Evolutionary conservation across 2,113 vertebrate species (phyloP).

Genomic region (Poecilia latipinna): DNA sequence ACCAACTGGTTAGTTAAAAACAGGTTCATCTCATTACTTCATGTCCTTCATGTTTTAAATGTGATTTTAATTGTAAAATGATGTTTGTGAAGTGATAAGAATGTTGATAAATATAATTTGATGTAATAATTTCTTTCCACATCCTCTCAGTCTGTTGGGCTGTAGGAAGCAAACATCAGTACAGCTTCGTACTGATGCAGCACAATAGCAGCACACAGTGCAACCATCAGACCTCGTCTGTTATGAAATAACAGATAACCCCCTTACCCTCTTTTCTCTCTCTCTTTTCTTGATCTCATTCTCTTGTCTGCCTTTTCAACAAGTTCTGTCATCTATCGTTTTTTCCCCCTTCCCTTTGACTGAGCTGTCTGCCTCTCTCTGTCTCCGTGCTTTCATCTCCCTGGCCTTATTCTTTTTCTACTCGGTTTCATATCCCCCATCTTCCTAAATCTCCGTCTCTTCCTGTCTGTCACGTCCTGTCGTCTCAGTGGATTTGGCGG

Average conservation of each 20-base stretch:
- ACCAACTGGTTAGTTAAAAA: not conserved
- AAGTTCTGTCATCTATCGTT: constrained; percentile 39
- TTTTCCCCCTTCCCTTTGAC: constrained; percentile 8
- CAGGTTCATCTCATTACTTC: not conserved
- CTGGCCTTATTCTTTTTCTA: constrained; percentile 43
- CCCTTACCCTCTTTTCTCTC: constrained; percentile 44
- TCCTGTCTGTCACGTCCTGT: constrained; percentile 63
- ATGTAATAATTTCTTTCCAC: not conserved
- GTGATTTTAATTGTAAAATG: not conserved
- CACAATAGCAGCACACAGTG: constrained; percentile 43
- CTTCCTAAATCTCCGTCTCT: constrained; percentile 50
- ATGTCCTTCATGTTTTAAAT: not conserved
- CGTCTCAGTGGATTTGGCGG: constrained; percentile 76
- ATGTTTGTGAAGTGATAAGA: not conserved
- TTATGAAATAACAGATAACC: constrained; percentile 80
- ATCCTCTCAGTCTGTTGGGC: constrained; percentile 2
- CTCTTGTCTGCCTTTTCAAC: constrained; percentile 15
- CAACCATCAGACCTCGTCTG: constrained; percentile 79
- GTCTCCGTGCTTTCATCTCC: constrained; percentile 67
- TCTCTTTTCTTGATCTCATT: not conserved
- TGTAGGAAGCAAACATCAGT: constrained; percentile 36
- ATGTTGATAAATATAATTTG: too few relatives aligned
- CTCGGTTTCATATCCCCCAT: constrained; percentile 63
- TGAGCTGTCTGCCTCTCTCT: constrained; percentile 20
- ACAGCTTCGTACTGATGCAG: constrained; percentile 13